Evolutionary conservation across 2,888 invertebrate genomes (phyloP).

Genomic region (Callyntrura sp.): DNA sequence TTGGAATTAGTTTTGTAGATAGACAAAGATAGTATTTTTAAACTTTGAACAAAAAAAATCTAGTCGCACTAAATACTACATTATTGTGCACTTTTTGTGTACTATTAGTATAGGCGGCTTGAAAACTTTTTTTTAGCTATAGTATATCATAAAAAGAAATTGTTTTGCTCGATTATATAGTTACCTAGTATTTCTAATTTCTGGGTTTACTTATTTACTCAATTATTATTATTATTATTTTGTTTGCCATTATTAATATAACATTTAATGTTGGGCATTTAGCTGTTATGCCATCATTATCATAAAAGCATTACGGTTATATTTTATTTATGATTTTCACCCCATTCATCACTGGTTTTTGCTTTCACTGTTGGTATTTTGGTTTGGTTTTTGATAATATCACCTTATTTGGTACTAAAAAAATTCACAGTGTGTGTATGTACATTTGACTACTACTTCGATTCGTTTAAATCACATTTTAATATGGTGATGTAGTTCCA

Average conservation of each 20-base stretch:
- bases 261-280: background rate
- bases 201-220: background rate
- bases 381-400: constrained; percentile 56
- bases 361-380: constrained; percentile 44
- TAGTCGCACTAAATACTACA: no score
- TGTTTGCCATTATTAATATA: constrained; percentile 14
- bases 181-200: background rate
- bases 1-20: no score
- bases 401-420: constrained; percentile 16
- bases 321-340: constrained; percentile 19
- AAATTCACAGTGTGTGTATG: constrained; percentile 26
- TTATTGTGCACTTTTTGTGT: no score
- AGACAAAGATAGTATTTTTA: no score
- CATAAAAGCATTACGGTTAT: background rate
- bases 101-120: background rate
- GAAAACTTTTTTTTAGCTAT: background rate
- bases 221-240: constrained; percentile 26
- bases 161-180: constrained; percentile 7
- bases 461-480: constrained; percentile 22
- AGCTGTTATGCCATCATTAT: constrained; percentile 14
- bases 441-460: constrained; percentile 30
- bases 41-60: no score
- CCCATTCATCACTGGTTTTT: constrained; percentile 37
- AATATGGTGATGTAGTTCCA: constrained; percentile 32
- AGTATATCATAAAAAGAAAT: constrained; percentile 14